Conservation (phyloP, 1,140 invertebrate species). For the Druon quercuslanigerum region DNA sequence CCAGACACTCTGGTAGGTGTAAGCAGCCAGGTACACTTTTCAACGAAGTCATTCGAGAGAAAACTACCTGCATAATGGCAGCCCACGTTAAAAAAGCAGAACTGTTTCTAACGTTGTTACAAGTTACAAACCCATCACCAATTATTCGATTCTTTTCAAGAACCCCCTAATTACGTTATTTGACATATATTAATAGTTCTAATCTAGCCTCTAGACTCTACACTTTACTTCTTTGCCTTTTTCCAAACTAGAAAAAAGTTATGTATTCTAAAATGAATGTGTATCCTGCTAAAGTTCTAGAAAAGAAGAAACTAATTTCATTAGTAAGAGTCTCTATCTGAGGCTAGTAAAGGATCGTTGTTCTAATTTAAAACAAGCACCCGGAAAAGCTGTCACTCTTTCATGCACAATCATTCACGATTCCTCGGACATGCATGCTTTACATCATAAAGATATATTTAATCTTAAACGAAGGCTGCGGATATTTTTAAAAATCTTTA, state of each 20-base stretch:
- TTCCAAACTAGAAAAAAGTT: too few species aligned
- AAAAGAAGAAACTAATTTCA: neutral
- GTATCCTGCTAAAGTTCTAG: neutral
- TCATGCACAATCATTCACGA: slow-evolving; percentile 26
- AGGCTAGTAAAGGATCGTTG: neutral
- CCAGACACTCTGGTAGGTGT: slow-evolving; percentile 46
- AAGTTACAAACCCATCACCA: neutral
- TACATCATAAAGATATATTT: slow-evolving; percentile 13
- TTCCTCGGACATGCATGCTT: neutral
- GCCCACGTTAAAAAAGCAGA: slow-evolving; percentile 39
- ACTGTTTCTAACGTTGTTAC: neutral
- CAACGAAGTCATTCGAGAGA: slow-evolving; percentile 62
- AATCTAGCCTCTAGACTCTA: too few species aligned
- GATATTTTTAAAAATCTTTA: slow-evolving; percentile 2
- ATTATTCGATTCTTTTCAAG: slow-evolving; percentile 16
- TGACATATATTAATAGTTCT: neutral
- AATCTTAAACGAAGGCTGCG: slow-evolving; percentile 14
- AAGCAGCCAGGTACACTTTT: slow-evolving; percentile 58
- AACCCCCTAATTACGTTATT: neutral
- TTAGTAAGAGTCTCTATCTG: neutral
- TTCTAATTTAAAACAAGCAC: slow-evolving; percentile 5
- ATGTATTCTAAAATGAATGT: neutral
- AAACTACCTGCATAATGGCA: slow-evolving; percentile 62
- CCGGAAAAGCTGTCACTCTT: neutral
- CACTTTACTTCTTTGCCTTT: neutral